Evolutionary conservation across 2,797 vertebrate species (phyloP).

Genomic region (Erpetoichthys calabaricus): DNA sequence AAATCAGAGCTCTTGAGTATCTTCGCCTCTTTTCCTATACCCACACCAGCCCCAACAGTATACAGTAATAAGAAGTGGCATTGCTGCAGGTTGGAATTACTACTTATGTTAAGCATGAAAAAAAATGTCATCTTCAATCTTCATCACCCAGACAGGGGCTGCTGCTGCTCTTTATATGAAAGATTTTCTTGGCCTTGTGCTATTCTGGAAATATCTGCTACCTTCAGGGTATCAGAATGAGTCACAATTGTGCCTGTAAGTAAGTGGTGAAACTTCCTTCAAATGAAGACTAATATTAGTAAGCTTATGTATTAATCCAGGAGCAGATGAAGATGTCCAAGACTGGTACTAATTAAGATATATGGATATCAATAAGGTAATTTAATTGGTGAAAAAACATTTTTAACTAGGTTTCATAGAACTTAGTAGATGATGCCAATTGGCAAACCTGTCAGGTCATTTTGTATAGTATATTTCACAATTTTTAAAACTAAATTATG

Average conservation of each 20-base stretch:
- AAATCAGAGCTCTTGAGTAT: too few species aligned
- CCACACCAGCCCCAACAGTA: neutral
- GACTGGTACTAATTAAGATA: too few species aligned
- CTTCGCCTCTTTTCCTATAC: constrained; percentile 1
- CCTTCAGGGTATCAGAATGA: constrained; percentile 5
- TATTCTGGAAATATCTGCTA: neutral
- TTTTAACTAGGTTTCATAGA: too few species aligned
- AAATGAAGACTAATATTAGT: neutral
- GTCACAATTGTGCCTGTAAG: neutral
- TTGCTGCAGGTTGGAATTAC: constrained; percentile 10
- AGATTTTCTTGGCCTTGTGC: constrained; percentile 6
- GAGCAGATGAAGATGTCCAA: too few species aligned
- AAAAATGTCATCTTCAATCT: constrained; percentile 11
- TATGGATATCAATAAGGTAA: too few species aligned
- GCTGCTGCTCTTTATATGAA: constrained; percentile 5
- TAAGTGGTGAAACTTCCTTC: neutral
- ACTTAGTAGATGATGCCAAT: too few species aligned
- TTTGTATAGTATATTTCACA: too few species aligned
- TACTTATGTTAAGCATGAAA: constrained; percentile 5
- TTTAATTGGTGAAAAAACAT: too few species aligned
- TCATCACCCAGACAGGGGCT: neutral
- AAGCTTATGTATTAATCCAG: neutral
- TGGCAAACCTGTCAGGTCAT: too few species aligned
- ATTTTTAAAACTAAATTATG: too few species aligned
- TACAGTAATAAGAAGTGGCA: constrained; percentile 12